A percentile compares a stretch with the other conserved stretches of the same genome.
Conservation (phyloP, 1,140 invertebrate species). For the Gonatopus flavifemur region DNA sequence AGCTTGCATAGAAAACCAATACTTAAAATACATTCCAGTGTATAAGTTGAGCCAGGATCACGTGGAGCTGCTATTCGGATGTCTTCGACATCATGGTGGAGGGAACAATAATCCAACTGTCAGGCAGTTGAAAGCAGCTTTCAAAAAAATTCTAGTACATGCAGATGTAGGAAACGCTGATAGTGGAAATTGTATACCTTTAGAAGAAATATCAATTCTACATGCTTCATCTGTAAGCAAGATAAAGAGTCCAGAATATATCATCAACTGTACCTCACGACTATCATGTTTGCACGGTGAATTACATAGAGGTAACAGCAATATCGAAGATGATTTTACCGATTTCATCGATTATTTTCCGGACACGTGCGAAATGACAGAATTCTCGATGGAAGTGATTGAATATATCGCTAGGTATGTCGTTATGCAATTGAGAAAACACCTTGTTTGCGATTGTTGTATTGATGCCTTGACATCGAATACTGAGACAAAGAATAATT, state of each 20-base stretch:
- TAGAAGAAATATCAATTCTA: conserved; percentile 1
- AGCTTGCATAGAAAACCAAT: background rate
- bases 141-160: conserved; percentile 12
- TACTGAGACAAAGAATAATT: background rate
- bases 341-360: background rate
- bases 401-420: conserved; percentile 1
- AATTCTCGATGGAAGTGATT: background rate
- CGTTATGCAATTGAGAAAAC: no score
- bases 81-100: conserved; percentile 14
- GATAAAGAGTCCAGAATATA: background rate
- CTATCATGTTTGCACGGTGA: background rate
- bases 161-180: background rate
- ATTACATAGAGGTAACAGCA: background rate
- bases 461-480: background rate
- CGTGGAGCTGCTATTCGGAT: conserved; percentile 21
- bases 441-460: background rate
- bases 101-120: conserved; percentile 6
- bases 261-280: no score
- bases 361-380: background rate
- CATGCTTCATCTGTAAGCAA: background rate
- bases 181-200: conserved; percentile 2
- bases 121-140: conserved; percentile 11
- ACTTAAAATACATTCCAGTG: background rate
- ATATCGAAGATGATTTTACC: no score
- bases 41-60: conserved; percentile 24